A percentile compares a stretch with the other conserved stretches of the same genome.
phyloP scores from a whole-genome alignment of 2,797 vertebrate genomes.

The Melanotaenia trifasciata region DNA sequence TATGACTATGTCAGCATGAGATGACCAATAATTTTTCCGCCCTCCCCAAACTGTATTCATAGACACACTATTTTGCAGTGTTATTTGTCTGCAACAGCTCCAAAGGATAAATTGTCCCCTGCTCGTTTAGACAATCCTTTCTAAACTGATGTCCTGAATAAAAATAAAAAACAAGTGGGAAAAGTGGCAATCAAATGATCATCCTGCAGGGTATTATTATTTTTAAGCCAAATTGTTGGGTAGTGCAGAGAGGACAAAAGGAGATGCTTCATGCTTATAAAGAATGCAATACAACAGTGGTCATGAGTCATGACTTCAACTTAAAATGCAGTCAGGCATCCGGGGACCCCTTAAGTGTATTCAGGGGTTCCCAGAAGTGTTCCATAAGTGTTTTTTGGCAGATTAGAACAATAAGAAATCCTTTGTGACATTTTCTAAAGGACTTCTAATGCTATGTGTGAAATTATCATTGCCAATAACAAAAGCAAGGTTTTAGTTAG shows the following conservation, averaged over 20 bases:
- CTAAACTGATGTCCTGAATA: constrained; percentile 20
- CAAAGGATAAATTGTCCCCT: constrained; percentile 23
- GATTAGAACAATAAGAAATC: constrained; percentile 30
- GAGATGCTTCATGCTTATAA: background rate
- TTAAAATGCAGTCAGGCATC: constrained; percentile 34
- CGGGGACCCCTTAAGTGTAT: constrained; percentile 36
- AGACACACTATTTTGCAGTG: background rate
- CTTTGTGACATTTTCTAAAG: constrained; percentile 28
- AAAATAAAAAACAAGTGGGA: constrained; percentile 17
- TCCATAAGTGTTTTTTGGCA: constrained; percentile 30
- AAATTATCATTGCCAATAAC: background rate
- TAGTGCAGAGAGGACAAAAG: background rate
- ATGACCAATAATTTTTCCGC: background rate
- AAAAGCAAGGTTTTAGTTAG: background rate
- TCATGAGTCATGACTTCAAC: constrained; percentile 40
- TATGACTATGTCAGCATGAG: background rate
- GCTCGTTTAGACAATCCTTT: constrained; percentile 17
- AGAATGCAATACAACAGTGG: constrained; percentile 2
- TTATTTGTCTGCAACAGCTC: constrained; percentile 2
- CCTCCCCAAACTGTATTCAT: background rate
- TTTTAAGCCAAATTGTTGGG: constrained; percentile 25
- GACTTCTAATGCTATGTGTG: background rate
- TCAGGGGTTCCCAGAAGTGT: constrained; percentile 35
- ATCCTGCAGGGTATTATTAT: constrained; percentile 27
- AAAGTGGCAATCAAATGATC: constrained; percentile 33